These are phyloP conservation scores for Ricordea florida DNA, from an alignment of 92 coral and sea anemone genomes.

Conservation along the genomic window DNA sequence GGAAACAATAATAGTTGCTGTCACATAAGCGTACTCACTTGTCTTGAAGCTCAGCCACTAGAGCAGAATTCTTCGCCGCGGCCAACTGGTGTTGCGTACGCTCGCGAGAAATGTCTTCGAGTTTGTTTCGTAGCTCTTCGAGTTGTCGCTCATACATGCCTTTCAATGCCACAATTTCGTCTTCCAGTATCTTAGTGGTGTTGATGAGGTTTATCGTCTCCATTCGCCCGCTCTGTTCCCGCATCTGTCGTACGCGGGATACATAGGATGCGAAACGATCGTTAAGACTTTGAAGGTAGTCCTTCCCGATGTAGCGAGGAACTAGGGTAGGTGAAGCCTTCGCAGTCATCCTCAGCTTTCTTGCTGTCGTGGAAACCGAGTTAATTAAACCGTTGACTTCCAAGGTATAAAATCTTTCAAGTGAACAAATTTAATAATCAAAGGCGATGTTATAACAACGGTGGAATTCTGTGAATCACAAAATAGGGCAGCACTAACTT, in stretches of 20 bases:
- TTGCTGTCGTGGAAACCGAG: conserved; percentile 19
- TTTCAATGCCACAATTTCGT: conserved; percentile 86
- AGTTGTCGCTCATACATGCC: conserved; percentile 90
- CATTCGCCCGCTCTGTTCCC: conserved; percentile 92
- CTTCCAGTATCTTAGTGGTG: conserved; percentile 92
- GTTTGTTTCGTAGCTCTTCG: conserved; percentile 82
- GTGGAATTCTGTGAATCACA: conserved; percentile 41
- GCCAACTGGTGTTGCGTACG: conserved; percentile 91
- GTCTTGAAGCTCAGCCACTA: conserved; percentile 87
- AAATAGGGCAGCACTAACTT: too few relatives aligned
- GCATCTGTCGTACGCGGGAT: conserved; percentile 97
- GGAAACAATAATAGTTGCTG: too few relatives aligned
- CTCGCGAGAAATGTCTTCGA: conserved; percentile 87
- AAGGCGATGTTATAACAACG: conserved; percentile 40
- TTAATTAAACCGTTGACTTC: conserved; percentile 7
- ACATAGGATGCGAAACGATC: conserved; percentile 94
- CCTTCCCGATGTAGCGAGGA: conserved; percentile 82
- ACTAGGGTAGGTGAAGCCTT: conserved; percentile 65
- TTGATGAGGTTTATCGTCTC: conserved; percentile 86
- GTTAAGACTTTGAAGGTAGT: conserved; percentile 83
- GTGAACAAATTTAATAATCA: conserved; percentile 53
- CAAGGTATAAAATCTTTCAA: conserved; percentile 22
- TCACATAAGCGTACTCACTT: conserved; percentile 85
- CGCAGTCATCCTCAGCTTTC: conserved; percentile 50
- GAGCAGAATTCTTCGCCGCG: conserved; percentile 90